Evolutionary conservation across 1,140 invertebrate genomes (phyloP), one percentile per base, ranked within the genome.

Genomic region (Bilobella aurantiaca): DNA sequence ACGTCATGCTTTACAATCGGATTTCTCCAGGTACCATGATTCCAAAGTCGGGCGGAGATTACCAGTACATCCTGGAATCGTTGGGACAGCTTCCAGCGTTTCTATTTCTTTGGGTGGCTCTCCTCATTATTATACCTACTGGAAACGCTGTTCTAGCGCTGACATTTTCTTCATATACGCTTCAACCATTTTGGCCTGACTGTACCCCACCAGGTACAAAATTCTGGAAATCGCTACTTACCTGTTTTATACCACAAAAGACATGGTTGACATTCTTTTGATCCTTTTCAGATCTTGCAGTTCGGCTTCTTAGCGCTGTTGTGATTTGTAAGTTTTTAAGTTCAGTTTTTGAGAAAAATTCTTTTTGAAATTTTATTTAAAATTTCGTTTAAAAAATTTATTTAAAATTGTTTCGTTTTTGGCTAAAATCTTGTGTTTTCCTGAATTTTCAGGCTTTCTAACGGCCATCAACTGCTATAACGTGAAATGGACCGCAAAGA

Each of bases 401-500:
- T 42, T 42, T 42, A n/a, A 34, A 62, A n/a, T n/a, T n/a, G n/a
- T n/a, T n/a, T n/a, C n/a, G n/a, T n/a, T n/a, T n/a, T n/a, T n/a
- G n/a, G 21, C 18, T 23, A 49, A 59, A 2, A 2, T 29, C 59
- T 49, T 62, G 71, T 69, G 68, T 64, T 69, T n/a, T n/a, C n/a
- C n/a, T n/a, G n/a, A n/a, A n/a, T 75, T 81, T 82, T 31, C 79
- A 96, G 93, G 91, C 80, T 81, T 96, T 27, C 79, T 99, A 18
- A 98, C 94, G 0, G 88, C 88, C 28, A 86, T 98, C 56, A 99
- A 99, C 77, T 97, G 93, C 76, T 92, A 88, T 73, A 91, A 95
- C 77, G 96, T 98, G 0, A 94, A 94, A 80, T 93, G 88, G 86
- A 90, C 93, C 2, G 95, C 93, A 1, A 83, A 88, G 64, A 85